Base-by-base conservation (phyloP, 2,888 invertebrate species). In the Cordilura impudica region DNA sequence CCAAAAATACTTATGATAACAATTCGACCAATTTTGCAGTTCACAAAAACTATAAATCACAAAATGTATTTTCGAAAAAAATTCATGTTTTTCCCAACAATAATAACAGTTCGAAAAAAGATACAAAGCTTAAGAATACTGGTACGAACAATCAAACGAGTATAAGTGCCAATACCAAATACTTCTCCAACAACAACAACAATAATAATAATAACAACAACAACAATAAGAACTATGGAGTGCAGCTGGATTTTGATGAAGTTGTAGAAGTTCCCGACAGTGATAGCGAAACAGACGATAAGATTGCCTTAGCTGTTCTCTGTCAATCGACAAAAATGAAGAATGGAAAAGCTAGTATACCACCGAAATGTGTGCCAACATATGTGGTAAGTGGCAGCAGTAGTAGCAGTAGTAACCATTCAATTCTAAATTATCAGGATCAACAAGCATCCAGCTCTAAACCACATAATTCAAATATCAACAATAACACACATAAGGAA, bases 251-350 rank as follows among this genome's bases (percentile, higher is more conserved):
- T 51, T 49, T 43, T 4, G 60, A 75, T n/a, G 85, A 85, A 73
- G 81, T 85, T 51, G 82, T 85, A 60, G 85, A 86, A 83, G 85
- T 86, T 60, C 83, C 82, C 54, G 85, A 84, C 35, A 84, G 85
- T 61, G 84, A 84, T 54, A 83, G 83, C 70, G 84, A 84, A 65
- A 77, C 75, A 3, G 84, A 83, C 4, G 81, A 58, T 21, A 58
- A 74, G 23, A 51, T 16, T n/a, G 69, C 60, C 12, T 60, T 49
- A 8, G 39, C 60, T 35, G 6, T 47, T 14, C 18, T 14, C 16
- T 21, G 14, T 14, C 66, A 53, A 53, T 29, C 65, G 18, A 53
- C 39, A 29, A 73, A 73, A 47, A 65, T 43, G 4, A 56, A 65
- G 39, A 80, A 77, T 4, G 69, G 35, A n/a, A 39, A 4, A n/a